Percentiles rank a stretch among this genome's conserved stretches.
Evolutionary conservation across 2,888 invertebrate species (phyloP).

Genomic region (Scaptomyza flava): DNA sequence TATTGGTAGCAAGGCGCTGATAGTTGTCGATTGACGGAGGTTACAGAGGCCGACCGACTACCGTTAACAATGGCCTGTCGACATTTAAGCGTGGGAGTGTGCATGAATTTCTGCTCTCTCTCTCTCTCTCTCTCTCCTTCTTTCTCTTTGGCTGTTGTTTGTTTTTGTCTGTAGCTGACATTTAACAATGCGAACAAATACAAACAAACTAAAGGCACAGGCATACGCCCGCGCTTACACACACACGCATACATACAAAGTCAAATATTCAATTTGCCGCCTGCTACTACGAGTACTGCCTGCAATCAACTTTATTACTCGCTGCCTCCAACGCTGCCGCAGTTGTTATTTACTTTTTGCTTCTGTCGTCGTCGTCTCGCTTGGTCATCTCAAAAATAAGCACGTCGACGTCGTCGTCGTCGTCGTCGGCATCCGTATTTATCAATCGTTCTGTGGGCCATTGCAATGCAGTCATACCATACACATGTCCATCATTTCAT

Average conservation of each 20-base stretch:
- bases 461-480: slow-evolving; percentile 48
- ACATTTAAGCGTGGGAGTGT: slow-evolving; percentile 30
- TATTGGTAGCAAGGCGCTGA: slow-evolving; percentile 46
- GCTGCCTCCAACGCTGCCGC: slow-evolving; percentile 33
- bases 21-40: slow-evolving; percentile 39
- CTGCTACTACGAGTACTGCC: slow-evolving; percentile 63
- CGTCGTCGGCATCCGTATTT: slow-evolving; percentile 50
- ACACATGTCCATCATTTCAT: slow-evolving; percentile 47
- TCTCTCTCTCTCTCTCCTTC: slow-evolving; percentile 18
- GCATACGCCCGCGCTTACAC: slow-evolving; percentile 24
- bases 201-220: slow-evolving; percentile 38
- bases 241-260: slow-evolving; percentile 27
- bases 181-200: slow-evolving; percentile 78
- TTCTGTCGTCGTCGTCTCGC: slow-evolving; percentile 44
- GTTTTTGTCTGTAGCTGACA: slow-evolving; percentile 44
- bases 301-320: slow-evolving; percentile 76
- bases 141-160: slow-evolving; percentile 22
- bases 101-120: slow-evolving; percentile 5
- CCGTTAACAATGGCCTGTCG: slow-evolving; percentile 64
- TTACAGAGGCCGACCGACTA: slow-evolving; percentile 9
- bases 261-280: slow-evolving; percentile 72
- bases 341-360: slow-evolving; percentile 60
- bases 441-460: slow-evolving; percentile 69
- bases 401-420: slow-evolving; percentile 25
- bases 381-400: slow-evolving; percentile 72